Percentiles rank a stretch among this genome's conserved stretches.
Evolutionary conservation across 1,140 invertebrate species (phyloP).

Genomic region (Vollenhovia emeryi): DNA sequence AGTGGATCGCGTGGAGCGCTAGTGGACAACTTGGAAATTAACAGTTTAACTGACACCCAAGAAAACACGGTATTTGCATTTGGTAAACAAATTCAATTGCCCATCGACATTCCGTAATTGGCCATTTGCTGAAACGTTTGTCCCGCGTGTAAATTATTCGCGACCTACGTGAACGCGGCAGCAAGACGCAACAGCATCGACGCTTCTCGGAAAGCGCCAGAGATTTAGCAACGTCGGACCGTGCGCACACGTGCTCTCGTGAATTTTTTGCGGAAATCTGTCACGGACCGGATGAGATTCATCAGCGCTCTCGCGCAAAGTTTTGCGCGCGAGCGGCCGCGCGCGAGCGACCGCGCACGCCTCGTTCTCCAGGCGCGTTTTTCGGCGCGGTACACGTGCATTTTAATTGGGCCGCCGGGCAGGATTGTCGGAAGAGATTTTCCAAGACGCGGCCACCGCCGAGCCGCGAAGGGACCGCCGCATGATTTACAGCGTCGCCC

Average conservation of each 20-base stretch:
- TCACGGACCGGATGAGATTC: slow-evolving; percentile 75
- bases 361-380: slow-evolving; percentile 47
- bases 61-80: not conserved
- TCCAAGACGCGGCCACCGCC: slow-evolving; percentile 47
- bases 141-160: not conserved
- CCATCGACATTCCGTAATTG: slow-evolving; percentile 1
- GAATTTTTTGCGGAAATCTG: slow-evolving; percentile 72
- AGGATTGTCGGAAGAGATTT: slow-evolving; percentile 66
- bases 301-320: slow-evolving; percentile 72
- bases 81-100: not conserved
- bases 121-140: not conserved
- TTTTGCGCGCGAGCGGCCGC: slow-evolving; percentile 40
- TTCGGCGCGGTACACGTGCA: slow-evolving; percentile 47
- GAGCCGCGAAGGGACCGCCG: slow-evolving; percentile 12
- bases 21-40: not conserved
- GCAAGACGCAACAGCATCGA: slow-evolving; percentile 46
- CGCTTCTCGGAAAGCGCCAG: slow-evolving; percentile 62
- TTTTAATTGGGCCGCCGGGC: slow-evolving; percentile 67
- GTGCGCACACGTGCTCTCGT: slow-evolving; percentile 65
- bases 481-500: slow-evolving; percentile 32
- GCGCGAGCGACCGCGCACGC: not conserved
- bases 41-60: not conserved
- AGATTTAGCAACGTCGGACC: slow-evolving; percentile 44
- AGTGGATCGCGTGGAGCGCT: not conserved
- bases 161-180: slow-evolving; percentile 60